Conservation (phyloP, 2,797 vertebrate genomes). For the Sebastiscus tertius region DNA sequence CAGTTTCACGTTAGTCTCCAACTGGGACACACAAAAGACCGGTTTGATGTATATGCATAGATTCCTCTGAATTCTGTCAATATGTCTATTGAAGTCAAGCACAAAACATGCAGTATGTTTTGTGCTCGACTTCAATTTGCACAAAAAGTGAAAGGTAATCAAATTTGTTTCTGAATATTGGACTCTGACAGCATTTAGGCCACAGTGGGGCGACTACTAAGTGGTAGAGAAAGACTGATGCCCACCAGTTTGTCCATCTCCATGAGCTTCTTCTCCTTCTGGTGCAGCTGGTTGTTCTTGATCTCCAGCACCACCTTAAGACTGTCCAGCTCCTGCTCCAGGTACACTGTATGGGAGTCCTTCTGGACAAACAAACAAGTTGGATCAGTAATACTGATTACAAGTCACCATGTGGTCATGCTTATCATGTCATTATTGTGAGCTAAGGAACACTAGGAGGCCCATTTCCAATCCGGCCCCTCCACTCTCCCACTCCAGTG, state of each 20-base stretch:
- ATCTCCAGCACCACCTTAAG: constrained; percentile 95
- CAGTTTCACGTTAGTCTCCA: constrained; percentile 88
- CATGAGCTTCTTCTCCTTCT: constrained; percentile 93
- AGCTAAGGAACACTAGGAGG: background rate
- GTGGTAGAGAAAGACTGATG: background rate
- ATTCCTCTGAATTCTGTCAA: background rate
- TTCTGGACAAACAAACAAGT: constrained; percentile 78
- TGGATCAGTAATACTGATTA: background rate
- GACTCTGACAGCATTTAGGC: background rate
- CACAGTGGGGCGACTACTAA: too few relatives aligned
- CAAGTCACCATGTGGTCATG: background rate
- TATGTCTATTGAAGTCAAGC: background rate
- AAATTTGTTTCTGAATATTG: background rate
- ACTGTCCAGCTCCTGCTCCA: constrained; percentile 95
- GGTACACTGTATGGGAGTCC: constrained; percentile 90
- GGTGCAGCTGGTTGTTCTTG: constrained; percentile 92
- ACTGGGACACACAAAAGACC: constrained; percentile 66
- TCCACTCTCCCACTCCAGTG: too few relatives aligned
- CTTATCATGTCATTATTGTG: background rate
- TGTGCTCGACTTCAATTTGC: background rate
- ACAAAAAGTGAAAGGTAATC: background rate
- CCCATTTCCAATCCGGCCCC: too few relatives aligned
- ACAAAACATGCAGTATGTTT: background rate
- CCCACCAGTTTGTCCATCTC: constrained; percentile 93
- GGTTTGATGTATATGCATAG: background rate